Percentiles rank a stretch among this genome's conserved stretches.
These are phyloP conservation scores for Marronus borbonicus DNA, from an alignment of 2,888 invertebrate species.

Conservation along the genomic window DNA sequence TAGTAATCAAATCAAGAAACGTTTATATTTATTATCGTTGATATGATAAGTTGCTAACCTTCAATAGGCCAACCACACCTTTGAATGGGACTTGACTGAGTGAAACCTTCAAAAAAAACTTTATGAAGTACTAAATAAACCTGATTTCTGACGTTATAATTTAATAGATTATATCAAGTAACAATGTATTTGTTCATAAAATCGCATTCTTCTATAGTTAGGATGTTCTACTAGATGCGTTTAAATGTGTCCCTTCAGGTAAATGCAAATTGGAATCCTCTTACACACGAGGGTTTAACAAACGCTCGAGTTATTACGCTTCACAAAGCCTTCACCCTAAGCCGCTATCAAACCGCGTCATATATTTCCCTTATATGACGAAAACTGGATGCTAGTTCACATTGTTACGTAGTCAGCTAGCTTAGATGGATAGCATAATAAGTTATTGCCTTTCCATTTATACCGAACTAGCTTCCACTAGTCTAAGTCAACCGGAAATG, in stretches of 20 bases:
- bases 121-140: no score
- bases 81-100: no score
- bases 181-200: no score
- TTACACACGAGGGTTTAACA: constrained; percentile 17
- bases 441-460: constrained; percentile 40
- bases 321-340: constrained; percentile 24
- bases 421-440: constrained; percentile 36
- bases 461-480: constrained; percentile 18
- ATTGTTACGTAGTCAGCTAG: constrained; percentile 32
- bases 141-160: no score
- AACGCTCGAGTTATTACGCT: constrained; percentile 21
- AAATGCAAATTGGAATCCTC: constrained; percentile 1
- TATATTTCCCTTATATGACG: constrained; percentile 27
- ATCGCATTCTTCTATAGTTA: background rate
- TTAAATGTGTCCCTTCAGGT: constrained; percentile 10
- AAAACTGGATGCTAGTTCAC: constrained; percentile 35
- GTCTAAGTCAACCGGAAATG: constrained; percentile 33
- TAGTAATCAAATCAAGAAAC: no score
- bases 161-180: no score
- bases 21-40: no score
- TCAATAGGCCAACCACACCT: no score
- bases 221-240: background rate
- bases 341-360: constrained; percentile 30
- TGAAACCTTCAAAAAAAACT: no score
- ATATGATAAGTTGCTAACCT: no score